These are phyloP conservation scores for Eudemis profundana DNA, from an alignment of 2,888 invertebrate species.

Conservation along the genomic window DNA sequence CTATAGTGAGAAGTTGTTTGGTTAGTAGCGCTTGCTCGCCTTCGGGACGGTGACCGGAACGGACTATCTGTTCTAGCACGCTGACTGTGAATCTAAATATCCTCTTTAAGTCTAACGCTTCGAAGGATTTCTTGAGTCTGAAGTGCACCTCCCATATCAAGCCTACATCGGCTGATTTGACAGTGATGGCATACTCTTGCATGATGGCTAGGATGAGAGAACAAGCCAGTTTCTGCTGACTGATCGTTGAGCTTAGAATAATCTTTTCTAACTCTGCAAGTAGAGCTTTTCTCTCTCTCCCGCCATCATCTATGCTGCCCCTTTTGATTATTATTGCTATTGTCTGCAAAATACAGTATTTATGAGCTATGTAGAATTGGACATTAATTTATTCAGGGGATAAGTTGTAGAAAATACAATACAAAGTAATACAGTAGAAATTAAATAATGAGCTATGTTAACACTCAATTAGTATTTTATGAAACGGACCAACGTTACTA, in stretches of 20 bases:
- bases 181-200: conserved; percentile 95
- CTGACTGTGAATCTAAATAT: conserved; percentile 88
- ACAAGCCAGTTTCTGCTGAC: conserved; percentile 92
- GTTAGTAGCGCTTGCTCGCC: conserved; percentile 85
- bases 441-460: no score
- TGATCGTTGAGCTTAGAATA: conserved; percentile 91
- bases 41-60: conserved; percentile 78
- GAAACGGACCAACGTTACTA: no score
- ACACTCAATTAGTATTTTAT: no score
- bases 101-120: conserved; percentile 90
- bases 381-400: no score
- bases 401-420: no score
- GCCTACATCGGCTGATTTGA: conserved; percentile 94
- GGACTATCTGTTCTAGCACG: conserved; percentile 75
- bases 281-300: conserved; percentile 88
- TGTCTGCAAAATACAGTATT: conserved; percentile 78
- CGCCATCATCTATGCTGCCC: conserved; percentile 90
- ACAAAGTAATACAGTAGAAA: no score
- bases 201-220: conserved; percentile 92
- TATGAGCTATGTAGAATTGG: neutral
- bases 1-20: conserved; percentile 90
- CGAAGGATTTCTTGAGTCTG: conserved; percentile 93
- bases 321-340: conserved; percentile 96
- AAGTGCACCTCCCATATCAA: conserved; percentile 95
- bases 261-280: conserved; percentile 91